Evolutionary conservation across 1,140 invertebrate species (phyloP).

Genomic region (Apis cerana): DNA sequence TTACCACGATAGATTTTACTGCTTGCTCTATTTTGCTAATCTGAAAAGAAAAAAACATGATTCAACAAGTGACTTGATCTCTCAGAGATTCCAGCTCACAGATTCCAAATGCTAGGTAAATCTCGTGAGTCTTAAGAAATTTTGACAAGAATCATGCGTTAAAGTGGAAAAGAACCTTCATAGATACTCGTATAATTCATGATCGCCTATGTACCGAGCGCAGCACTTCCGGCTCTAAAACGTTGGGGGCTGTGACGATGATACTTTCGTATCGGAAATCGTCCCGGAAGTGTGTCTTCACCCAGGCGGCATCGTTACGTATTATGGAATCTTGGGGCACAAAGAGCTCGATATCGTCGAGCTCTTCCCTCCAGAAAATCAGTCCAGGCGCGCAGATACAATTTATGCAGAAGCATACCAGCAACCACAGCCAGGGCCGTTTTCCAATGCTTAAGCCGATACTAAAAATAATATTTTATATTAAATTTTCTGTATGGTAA

Average conservation of each 20-base stretch:
- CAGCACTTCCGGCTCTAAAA: constrained; percentile 77
- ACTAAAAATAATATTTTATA: constrained; percentile 47
- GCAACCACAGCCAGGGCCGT: constrained; percentile 74
- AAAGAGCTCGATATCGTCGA: constrained; percentile 71
- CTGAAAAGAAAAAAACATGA: constrained; percentile 61
- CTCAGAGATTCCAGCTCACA: constrained; percentile 1
- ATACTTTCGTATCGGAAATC: constrained; percentile 78
- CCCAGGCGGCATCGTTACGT: constrained; percentile 75
- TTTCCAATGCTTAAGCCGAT: constrained; percentile 75
- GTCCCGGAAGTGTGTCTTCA: constrained; percentile 76
- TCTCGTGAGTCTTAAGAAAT: not conserved
- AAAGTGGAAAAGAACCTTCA: constrained; percentile 60
- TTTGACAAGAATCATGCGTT: constrained; percentile 44
- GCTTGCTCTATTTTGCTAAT: constrained; percentile 75
- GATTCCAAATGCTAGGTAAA: constrained; percentile 24
- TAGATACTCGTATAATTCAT: constrained; percentile 61
- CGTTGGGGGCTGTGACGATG: constrained; percentile 79
- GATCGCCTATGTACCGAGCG: constrained; percentile 72
- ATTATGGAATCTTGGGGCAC: constrained; percentile 70
- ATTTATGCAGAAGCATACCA: constrained; percentile 69
- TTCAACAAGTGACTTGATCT: not conserved
- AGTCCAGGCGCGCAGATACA: constrained; percentile 69
- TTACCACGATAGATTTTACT: constrained; percentile 72
- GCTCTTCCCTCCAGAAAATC: constrained; percentile 71
- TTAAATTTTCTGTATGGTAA: not conserved